Conservation (phyloP, 2,888 invertebrate species). For the Leptopilina drosophilae region DNA sequence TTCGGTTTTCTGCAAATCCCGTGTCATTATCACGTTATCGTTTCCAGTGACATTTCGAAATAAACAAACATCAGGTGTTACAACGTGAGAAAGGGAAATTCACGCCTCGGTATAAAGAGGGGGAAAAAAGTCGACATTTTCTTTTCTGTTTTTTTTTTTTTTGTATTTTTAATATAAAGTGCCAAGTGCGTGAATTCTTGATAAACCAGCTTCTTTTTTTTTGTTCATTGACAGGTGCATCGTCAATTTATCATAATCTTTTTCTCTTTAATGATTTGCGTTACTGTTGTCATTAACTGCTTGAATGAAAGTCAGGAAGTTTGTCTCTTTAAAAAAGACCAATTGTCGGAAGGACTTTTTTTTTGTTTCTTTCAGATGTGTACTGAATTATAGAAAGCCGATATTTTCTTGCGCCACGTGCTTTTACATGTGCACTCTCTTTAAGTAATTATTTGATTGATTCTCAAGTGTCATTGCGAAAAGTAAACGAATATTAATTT, state of each 20-base stretch:
- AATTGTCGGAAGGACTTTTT: neutral
- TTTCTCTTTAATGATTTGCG: neutral
- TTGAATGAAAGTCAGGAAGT: no score
- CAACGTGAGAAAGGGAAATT: neutral
- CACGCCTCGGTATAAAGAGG: neutral
- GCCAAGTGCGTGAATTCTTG: conserved; percentile 1
- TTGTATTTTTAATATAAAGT: neutral
- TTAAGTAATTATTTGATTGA: conserved; percentile 12
- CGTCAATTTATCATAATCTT: no score
- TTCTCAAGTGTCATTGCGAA: neutral
- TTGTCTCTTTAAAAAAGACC: neutral
- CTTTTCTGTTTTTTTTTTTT: no score
- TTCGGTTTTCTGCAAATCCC: neutral
- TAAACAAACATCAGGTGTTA: conserved; percentile 29
- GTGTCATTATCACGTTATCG: neutral
- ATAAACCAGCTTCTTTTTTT: no score
- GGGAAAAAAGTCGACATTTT: neutral
- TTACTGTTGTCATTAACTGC: no score
- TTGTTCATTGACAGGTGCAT: neutral
- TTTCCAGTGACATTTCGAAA: conserved; percentile 9
- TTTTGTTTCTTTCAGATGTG: neutral
- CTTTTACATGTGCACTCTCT: conserved; percentile 10
- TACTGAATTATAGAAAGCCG: conserved; percentile 20
- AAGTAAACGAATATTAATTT: neutral
- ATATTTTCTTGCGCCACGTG: conserved; percentile 26